Conservation (phyloP, 2,113 vertebrate species). For the Ctenomys sociabilis region DNA sequence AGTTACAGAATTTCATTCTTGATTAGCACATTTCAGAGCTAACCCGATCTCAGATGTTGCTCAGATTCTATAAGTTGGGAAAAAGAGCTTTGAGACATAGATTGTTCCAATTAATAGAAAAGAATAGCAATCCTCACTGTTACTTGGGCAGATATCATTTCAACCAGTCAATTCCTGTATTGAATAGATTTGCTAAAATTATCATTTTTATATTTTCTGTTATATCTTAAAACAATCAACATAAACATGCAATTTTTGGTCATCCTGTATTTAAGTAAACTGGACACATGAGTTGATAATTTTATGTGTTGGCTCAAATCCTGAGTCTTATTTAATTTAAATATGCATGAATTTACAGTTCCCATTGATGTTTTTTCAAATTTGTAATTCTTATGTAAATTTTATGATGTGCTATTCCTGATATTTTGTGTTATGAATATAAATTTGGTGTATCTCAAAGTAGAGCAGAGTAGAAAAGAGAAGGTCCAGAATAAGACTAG, state of each 20-base stretch:
- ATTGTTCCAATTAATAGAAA: conserved; percentile 2
- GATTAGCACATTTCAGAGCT: neutral
- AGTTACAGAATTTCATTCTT: conserved; percentile 13
- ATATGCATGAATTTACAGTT: neutral
- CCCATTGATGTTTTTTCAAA: neutral
- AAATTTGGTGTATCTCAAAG: neutral
- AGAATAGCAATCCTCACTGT: neutral
- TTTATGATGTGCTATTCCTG: neutral
- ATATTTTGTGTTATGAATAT: conserved; percentile 21
- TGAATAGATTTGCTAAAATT: neutral
- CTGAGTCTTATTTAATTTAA: neutral
- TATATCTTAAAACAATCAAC: neutral
- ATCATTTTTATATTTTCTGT: neutral
- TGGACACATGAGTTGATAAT: neutral
- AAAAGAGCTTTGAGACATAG: conserved; percentile 3
- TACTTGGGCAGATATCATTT: neutral
- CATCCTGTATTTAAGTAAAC: neutral
- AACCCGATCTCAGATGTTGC: conserved; percentile 17
- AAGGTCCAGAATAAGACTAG: neutral
- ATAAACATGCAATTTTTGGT: neutral
- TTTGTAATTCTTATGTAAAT: conserved; percentile 6
- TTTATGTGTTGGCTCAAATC: neutral
- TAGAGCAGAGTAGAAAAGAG: conserved; percentile 7
- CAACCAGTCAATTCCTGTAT: neutral
- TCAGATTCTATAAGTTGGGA: neutral